Conservation (phyloP, 2,888 invertebrate genomes). For the Erannis defoliaria region DNA sequence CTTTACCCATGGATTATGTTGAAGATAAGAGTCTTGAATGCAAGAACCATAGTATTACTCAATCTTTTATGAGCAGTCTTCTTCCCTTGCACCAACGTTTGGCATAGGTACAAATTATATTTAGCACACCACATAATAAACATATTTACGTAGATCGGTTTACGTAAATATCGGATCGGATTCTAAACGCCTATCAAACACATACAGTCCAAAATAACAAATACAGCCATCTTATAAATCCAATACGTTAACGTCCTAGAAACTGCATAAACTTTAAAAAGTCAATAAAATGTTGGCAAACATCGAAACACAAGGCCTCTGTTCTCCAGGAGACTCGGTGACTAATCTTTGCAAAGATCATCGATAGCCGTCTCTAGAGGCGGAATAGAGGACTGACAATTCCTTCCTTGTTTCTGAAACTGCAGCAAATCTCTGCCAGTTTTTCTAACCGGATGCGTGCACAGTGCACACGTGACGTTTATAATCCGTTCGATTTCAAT, state of each 20-base stretch:
- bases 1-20: not conserved
- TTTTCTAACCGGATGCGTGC: no score
- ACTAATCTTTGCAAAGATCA: no score
- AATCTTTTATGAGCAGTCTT: not conserved
- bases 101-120: slow-evolving; percentile 2
- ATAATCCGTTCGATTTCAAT: no score
- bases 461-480: no score
- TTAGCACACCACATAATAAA: slow-evolving; percentile 1
- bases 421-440: no score
- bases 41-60: not conserved
- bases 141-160: not conserved
- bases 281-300: slow-evolving; percentile 1
- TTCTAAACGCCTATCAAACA: not conserved
- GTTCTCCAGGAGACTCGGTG: not conserved
- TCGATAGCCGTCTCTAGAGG: no score
- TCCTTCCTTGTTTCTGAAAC: no score
- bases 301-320: not conserved
- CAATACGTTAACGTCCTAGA: slow-evolving; percentile 6
- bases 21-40: not conserved
- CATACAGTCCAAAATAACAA: not conserved
- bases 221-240: not conserved
- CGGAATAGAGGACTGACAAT: no score
- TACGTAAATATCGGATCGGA: no score
- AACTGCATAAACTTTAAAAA: slow-evolving; percentile 4
- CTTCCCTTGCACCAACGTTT: slow-evolving; percentile 15